Conservation (phyloP, 2,797 vertebrate genomes). For the Falco peregrinus region DNA sequence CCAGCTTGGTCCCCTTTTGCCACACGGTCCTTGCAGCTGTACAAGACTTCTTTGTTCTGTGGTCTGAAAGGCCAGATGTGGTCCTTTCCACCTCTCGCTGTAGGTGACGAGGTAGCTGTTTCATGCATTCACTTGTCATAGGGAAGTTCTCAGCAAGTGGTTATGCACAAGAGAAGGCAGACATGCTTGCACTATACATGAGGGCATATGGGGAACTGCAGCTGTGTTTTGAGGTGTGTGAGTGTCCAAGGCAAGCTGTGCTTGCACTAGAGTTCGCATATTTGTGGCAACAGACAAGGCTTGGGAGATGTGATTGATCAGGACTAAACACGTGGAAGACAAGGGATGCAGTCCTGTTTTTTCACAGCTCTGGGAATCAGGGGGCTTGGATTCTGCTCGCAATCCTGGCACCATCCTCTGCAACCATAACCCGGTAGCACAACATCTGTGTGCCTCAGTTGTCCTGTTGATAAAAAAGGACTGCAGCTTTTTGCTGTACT, state of each 20-base stretch:
- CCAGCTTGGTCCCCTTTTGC: background rate
- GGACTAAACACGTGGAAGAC: background rate
- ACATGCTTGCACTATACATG: accelerated
- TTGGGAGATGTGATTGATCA: background rate
- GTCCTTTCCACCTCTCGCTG: background rate
- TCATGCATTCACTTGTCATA: accelerated
- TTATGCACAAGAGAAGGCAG: background rate
- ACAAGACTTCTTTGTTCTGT: background rate
- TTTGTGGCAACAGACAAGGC: background rate
- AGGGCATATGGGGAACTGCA: background rate
- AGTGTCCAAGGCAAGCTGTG: background rate
- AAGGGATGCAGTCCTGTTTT: background rate
- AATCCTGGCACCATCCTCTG: background rate
- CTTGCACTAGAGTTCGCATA: background rate
- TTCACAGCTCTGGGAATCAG: background rate
- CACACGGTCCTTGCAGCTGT: accelerated
- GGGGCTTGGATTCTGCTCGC: background rate
- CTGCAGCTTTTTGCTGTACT: background rate
- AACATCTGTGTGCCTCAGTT: background rate
- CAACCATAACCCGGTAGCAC: accelerated
- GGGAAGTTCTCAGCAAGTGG: background rate
- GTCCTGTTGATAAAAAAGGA: background rate
- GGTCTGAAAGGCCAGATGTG: background rate
- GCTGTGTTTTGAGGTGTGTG: accelerated
- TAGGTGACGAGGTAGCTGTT: background rate